Percentiles rank a stretch among this genome's conserved stretches.
Conservation (phyloP, 1,140 invertebrate genomes). For the Conopomorpha cramerella region DNA sequence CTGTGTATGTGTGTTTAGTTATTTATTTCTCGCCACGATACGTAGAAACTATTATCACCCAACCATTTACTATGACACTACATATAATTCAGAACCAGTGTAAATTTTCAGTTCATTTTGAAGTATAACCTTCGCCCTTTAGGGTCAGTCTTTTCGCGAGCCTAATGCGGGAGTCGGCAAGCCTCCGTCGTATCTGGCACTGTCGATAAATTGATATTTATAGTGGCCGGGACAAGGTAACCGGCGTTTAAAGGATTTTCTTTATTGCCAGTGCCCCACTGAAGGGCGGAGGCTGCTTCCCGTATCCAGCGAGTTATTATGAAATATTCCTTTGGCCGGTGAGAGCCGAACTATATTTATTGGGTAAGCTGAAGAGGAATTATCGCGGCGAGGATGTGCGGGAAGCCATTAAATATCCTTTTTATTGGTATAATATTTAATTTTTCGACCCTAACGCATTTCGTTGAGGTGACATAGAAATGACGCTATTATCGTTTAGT, state of each 20-base stretch:
- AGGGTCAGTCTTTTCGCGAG: too few relatives aligned
- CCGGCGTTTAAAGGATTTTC: conserved; percentile 50
- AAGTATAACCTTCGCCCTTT: conserved; percentile 22
- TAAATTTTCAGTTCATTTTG: too few relatives aligned
- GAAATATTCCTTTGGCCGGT: conserved; percentile 52
- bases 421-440: conserved; percentile 62
- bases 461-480: conserved; percentile 38
- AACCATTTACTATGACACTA: too few relatives aligned
- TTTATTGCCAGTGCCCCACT: conserved; percentile 41
- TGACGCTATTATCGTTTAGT: conserved; percentile 29
- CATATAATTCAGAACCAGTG: too few relatives aligned
- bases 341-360: conserved; percentile 57
- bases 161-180: conserved; percentile 41
- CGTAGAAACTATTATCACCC: too few relatives aligned
- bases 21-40: too few relatives aligned
- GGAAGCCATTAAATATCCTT: conserved; percentile 53
- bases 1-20: too few relatives aligned
- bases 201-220: conserved; percentile 59
- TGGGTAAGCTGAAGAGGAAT: conserved; percentile 32
- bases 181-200: conserved; percentile 41
- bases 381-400: conserved; percentile 42
- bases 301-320: conserved; percentile 49
- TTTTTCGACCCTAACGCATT: too few relatives aligned
- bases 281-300: conserved; percentile 36
- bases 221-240: conserved; percentile 42